A percentile compares a stretch with the other conserved stretches of the same genome.
Evolutionary conservation across 2,113 vertebrate species (phyloP).

Genomic region (Stercorarius parasiticus): DNA sequence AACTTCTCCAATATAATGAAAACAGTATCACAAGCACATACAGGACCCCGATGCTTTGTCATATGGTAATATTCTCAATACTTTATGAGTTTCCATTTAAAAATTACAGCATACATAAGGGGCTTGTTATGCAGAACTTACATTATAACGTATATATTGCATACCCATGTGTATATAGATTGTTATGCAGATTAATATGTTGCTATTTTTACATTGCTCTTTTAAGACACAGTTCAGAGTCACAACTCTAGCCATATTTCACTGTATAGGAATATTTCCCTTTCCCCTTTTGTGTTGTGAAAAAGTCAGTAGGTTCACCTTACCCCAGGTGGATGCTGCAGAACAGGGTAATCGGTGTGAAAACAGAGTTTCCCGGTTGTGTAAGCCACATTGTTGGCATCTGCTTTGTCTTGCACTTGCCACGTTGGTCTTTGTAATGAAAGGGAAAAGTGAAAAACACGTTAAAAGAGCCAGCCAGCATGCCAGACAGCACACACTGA

Average conservation of each 20-base stretch:
- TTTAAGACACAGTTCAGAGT: neutral
- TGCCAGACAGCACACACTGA: neutral
- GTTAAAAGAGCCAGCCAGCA: neutral
- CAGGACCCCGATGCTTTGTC: neutral
- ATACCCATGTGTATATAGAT: neutral
- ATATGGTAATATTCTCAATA: neutral
- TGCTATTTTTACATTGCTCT: neutral
- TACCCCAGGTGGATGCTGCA: slow-evolving; percentile 92
- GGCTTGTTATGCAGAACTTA: neutral
- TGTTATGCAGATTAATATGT: neutral
- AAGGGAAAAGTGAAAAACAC: slow-evolving; percentile 32
- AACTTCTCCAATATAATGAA: neutral
- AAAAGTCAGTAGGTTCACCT: slow-evolving; percentile 59
- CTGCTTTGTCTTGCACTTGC: slow-evolving; percentile 93
- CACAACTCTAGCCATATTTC: neutral
- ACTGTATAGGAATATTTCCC: neutral
- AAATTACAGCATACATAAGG: neutral
- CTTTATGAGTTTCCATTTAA: neutral
- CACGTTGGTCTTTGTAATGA: slow-evolving; percentile 85
- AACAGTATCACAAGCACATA: neutral
- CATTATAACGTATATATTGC: neutral
- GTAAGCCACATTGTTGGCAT: slow-evolving; percentile 93
- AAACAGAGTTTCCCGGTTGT: slow-evolving; percentile 86
- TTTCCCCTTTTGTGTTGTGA: neutral
- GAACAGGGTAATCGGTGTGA: slow-evolving; percentile 92